Evolutionary conservation across 30 jellyfish, hydroid and myxozoan genomes (phyloP), one percentile per base, ranked within the genome.

Genomic region (Rhopilema esculentum): DNA sequence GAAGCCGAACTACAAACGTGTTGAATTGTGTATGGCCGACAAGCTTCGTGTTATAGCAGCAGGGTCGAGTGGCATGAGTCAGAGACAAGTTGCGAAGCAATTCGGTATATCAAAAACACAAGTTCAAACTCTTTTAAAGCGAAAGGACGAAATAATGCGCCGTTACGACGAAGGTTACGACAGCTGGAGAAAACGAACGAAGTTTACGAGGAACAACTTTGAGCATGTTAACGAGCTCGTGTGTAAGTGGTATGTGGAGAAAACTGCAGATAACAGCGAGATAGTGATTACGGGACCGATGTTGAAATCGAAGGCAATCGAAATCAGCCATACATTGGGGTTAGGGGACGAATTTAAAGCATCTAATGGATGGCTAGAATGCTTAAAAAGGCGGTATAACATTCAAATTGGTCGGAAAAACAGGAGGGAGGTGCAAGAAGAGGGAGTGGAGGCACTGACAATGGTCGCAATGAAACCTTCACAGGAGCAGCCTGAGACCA

Each of bases 331-430:
- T 20, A 88, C 75, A 69, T 33, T 85, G 29, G 94, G 94, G 48
- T 49, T 85, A 16, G 83, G 72, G 20, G 83, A 80, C 27, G 96
- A 76, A 23, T 88, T 88, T 76, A 88, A 88, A 48, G 96, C 96
- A 7, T 88, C 96, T 31, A 88, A 88, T 57, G 91, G 96, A 1
- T 88, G 96, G 96, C 69, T 88, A 83, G 96, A 88, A 16, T 26
- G 87, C 23, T 88, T 88, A 49, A 80, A 75, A 31, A 72, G 91
- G 29, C 78, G 96, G 25, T 81, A 78, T 24, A 86, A 69, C 49
- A 51, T 88, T 21, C 83, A 27, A 21, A 62, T 62, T 30, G 52
- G 61, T 16, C 75, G 94, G 29, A 85, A 65, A 65, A 24, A 22
- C 32, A 62, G 57, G 22, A 50, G 75, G 49, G 85, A 71, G 32